Conservation (phyloP, 2,113 vertebrate genomes). For the Albula goreensis region DNA sequence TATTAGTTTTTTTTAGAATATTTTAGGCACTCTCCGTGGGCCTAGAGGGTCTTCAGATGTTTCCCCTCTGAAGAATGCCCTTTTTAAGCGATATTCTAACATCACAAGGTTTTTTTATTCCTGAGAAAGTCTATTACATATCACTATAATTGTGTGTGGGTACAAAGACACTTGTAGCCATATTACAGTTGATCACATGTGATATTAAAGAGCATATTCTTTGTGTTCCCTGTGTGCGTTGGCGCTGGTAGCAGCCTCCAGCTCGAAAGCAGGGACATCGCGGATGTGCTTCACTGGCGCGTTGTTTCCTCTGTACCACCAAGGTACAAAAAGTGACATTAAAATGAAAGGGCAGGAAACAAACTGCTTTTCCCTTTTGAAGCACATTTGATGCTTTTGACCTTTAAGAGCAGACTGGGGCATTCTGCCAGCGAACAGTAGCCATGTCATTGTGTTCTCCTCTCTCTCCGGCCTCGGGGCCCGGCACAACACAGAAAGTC, state of each 20-base stretch:
- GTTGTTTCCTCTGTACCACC: not conserved
- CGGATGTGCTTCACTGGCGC: not conserved
- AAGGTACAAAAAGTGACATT: not conserved
- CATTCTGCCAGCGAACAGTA: not conserved
- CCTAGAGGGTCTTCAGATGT: no score
- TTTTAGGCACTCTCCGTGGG: no score
- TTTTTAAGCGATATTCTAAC: not conserved
- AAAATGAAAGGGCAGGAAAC: constrained; percentile 7
- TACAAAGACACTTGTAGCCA: not conserved
- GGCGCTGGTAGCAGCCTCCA: not conserved
- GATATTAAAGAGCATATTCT: not conserved
- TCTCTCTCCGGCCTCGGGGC: not conserved
- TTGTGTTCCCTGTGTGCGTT: not conserved
- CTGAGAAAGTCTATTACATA: not conserved
- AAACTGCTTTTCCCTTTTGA: not conserved
- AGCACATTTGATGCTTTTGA: constrained; percentile 4
- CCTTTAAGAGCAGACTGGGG: not conserved
- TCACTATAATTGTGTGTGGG: not conserved
- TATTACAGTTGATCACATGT: not conserved
- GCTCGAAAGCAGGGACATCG: not conserved
- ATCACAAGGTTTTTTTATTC: not conserved
- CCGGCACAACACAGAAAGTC: not conserved
- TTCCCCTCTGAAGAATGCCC: no score
- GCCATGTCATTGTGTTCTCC: not conserved
- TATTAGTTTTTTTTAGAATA: no score